Evolutionary conservation across 1,140 invertebrate genomes (phyloP).

Genomic region (Amphibalanus amphitrite): DNA sequence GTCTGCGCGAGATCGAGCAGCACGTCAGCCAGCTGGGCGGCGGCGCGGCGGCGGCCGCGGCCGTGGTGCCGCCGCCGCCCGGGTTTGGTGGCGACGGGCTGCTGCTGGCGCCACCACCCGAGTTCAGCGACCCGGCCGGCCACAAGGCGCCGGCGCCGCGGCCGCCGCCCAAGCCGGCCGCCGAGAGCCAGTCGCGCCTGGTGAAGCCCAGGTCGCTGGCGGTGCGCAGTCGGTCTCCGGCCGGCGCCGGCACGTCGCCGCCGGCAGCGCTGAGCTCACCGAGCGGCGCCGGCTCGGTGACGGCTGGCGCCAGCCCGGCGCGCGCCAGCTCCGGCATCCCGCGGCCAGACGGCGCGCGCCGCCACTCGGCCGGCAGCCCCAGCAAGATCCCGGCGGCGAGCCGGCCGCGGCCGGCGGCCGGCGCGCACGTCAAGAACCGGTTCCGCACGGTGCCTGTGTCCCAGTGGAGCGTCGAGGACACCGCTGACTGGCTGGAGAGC

Average conservation of each 20-base stretch:
- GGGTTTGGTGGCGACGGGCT: constrained; percentile 22
- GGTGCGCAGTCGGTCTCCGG: constrained; percentile 15
- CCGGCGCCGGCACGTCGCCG: constrained; percentile 9
- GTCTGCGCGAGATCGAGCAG: constrained; percentile 27
- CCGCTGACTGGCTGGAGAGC: constrained; percentile 33
- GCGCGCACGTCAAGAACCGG: neutral
- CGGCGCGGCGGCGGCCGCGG: neutral
- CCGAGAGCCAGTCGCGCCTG: constrained; percentile 5
- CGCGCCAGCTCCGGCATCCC: neutral
- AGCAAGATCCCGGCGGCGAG: constrained; percentile 7
- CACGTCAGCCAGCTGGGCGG: constrained; percentile 15
- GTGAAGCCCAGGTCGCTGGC: constrained; percentile 15
- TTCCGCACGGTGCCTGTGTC: constrained; percentile 28
- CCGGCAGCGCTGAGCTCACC: neutral
- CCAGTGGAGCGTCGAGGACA: constrained; percentile 32
- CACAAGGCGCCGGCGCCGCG: constrained; percentile 15
- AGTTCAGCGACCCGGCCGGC: constrained; percentile 38
- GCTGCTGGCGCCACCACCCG: constrained; percentile 57
- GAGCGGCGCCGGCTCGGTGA: neutral
- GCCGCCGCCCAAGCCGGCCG: neutral
- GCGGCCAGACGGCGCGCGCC: constrained; percentile 3
- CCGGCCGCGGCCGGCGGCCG: neutral
- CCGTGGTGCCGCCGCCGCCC: constrained; percentile 21
- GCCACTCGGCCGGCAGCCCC: constrained; percentile 2
- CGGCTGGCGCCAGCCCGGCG: no score